phyloP scores from a whole-genome alignment of 1,140 invertebrate species.

The Charaxes varanes region DNA sequence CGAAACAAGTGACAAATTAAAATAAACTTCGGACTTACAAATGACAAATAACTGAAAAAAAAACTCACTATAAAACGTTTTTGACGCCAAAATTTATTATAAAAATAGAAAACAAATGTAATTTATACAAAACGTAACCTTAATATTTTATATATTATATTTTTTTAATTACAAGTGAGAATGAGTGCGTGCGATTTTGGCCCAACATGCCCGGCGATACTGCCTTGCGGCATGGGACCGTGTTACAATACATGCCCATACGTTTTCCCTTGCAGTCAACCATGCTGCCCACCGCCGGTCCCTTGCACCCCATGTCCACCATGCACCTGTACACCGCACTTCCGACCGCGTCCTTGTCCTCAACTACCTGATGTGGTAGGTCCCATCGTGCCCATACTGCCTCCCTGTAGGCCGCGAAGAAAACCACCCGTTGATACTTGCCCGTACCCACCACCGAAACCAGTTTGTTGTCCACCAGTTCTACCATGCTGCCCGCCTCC shows the following conservation, averaged over 20 bases:
- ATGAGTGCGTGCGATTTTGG: constrained; percentile 49
- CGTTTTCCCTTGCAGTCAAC: constrained; percentile 43
- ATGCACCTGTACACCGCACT: constrained; percentile 43
- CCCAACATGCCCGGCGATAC: constrained; percentile 50
- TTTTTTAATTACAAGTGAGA: constrained; percentile 6
- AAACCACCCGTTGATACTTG: constrained; percentile 36
- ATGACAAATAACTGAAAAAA: background rate
- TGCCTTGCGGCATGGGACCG: constrained; percentile 47
- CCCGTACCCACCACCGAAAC: constrained; percentile 39
- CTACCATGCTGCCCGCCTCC: constrained; percentile 60
- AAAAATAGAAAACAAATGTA: constrained; percentile 12
- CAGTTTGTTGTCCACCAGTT: constrained; percentile 53
- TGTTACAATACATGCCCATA: constrained; percentile 43
- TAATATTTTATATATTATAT: constrained; percentile 7
- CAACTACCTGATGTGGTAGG: constrained; percentile 48
- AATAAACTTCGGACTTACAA: too few relatives aligned
- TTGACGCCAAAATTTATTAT: background rate
- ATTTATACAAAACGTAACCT: background rate
- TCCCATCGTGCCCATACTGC: constrained; percentile 50
- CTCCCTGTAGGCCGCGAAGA: constrained; percentile 44
- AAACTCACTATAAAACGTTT: background rate
- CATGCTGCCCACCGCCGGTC: constrained; percentile 48
- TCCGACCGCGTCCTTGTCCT: constrained; percentile 48
- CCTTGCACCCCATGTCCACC: constrained; percentile 58
- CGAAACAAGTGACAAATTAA: too few relatives aligned